Percentiles rank a stretch among this genome's conserved stretches.
Evolutionary conservation across 2,113 vertebrate genomes (phyloP).

Genomic region (Microtus ochrogaster): DNA sequence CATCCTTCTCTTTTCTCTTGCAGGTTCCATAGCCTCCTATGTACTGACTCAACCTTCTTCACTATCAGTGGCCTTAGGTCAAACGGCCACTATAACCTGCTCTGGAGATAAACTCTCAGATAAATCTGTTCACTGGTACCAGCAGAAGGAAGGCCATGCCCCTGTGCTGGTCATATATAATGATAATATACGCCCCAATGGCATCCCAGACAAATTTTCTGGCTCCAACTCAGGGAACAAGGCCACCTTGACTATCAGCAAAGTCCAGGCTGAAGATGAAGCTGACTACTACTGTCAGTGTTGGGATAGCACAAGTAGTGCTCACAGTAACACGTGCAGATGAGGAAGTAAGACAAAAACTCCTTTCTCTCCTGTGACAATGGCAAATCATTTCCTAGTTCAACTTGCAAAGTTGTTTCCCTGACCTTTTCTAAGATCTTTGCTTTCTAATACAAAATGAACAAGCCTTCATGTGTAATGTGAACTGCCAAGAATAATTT

Average conservation of each 20-base stretch:
- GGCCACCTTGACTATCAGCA: neutral
- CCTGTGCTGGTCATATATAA: neutral
- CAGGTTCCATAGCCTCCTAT: neutral
- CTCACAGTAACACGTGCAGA: neutral
- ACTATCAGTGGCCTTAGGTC: rapidly evolving
- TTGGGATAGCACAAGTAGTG: neutral
- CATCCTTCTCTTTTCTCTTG: neutral
- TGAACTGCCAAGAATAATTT: rapidly evolving
- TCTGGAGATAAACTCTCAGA: neutral
- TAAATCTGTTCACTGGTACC: neutral
- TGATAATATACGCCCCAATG: rapidly evolving
- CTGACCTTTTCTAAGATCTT: no score
- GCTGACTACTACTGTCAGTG: neutral
- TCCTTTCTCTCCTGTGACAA: no score
- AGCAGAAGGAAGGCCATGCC: neutral
- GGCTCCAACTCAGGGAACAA: neutral
- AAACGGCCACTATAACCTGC: neutral
- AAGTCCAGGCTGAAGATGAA: neutral
- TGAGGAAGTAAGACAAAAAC: neutral
- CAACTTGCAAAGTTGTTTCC: no score
- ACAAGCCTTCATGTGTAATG: no score
- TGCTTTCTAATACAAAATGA: no score
- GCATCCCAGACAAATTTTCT: neutral
- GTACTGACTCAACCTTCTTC: conserved; percentile 8
- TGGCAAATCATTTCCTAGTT: no score